phyloP scores from a whole-genome alignment of 2,888 invertebrate species.

The Latrodectus hesperus region DNA sequence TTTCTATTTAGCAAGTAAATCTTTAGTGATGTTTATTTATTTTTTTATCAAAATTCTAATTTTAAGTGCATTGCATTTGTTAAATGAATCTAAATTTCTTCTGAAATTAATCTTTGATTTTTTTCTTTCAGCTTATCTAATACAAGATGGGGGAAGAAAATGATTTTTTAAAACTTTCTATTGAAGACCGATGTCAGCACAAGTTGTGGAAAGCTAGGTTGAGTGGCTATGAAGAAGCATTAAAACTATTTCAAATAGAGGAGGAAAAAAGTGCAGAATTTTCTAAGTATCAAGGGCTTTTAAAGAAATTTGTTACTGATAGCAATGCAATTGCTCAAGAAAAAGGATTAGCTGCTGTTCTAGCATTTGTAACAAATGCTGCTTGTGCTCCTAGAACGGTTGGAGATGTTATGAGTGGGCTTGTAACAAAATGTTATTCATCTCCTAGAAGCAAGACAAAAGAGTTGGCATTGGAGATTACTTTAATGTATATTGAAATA shows the following conservation, averaged over 20 bases:
- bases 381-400: conserved; percentile 86
- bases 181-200: conserved; percentile 93
- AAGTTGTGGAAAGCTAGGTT: conserved; percentile 97
- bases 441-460: conserved; percentile 93
- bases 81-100: too few species aligned
- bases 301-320: conserved; percentile 95
- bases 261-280: conserved; percentile 97
- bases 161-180: conserved; percentile 76
- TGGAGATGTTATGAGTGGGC: conserved; percentile 89
- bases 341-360: conserved; percentile 92
- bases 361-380: conserved; percentile 93
- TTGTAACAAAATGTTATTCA: conserved; percentile 93
- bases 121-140: conserved; percentile 10
- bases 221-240: conserved; percentile 94
- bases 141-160: conserved; percentile 73
- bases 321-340: conserved; percentile 97
- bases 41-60: too few species aligned
- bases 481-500: conserved; percentile 95
- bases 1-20: too few species aligned
- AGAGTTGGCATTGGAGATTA: conserved; percentile 90
- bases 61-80: too few species aligned
- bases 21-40: too few species aligned
- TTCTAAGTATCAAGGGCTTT: conserved; percentile 89
- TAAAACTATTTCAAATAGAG: conserved; percentile 86
- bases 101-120: not conserved